phyloP scores from a whole-genome alignment of 2,797 vertebrate genomes.

The Glossophaga mutica region DNA sequence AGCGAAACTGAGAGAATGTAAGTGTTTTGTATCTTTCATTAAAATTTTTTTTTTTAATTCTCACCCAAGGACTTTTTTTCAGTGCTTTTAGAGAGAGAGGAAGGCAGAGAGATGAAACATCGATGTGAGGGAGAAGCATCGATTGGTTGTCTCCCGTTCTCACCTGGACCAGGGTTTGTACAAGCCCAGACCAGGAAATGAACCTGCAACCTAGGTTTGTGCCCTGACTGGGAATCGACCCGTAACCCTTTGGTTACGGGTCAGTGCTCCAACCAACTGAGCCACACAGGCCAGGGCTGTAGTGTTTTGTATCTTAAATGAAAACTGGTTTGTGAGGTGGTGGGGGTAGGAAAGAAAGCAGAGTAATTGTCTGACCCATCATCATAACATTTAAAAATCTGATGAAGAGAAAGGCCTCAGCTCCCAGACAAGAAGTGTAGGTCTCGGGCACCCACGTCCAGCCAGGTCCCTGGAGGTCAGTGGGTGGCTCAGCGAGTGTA shows the following conservation, averaged over 20 bases:
- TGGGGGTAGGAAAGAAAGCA: neutral
- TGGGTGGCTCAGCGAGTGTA: neutral
- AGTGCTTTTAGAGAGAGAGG: neutral
- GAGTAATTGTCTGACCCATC: neutral
- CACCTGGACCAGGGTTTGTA: neutral
- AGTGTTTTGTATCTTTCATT: neutral
- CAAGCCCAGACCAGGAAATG: neutral
- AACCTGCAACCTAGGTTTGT: neutral
- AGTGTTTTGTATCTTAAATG: neutral
- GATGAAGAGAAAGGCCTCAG: neutral
- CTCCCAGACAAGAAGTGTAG: neutral
- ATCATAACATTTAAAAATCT: neutral
- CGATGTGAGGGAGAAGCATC: neutral
- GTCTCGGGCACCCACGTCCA: neutral
- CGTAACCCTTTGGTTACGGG: neutral
- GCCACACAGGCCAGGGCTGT: neutral
- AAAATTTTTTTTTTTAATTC: neutral
- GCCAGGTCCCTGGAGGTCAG: neutral
- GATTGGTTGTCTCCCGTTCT: neutral
- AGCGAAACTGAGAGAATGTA: conserved; percentile 88
- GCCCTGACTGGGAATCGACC: neutral
- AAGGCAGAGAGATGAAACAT: neutral
- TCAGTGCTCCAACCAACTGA: neutral
- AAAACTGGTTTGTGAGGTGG: neutral
- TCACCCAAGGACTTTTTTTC: neutral